Base-by-base conservation (phyloP, 2,888 invertebrate species). In the Eurois occulta region DNA sequence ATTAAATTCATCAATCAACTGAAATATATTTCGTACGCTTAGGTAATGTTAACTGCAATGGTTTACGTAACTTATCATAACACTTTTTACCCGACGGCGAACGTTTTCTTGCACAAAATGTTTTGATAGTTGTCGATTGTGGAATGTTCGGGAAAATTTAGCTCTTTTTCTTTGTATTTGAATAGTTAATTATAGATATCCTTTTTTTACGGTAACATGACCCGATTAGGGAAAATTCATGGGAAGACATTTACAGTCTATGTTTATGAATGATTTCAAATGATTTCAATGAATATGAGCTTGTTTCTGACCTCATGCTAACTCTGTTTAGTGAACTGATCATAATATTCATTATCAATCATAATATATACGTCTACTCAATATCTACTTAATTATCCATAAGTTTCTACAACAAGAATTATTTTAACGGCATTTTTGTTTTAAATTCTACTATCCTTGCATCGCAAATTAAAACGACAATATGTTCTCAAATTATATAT, bases 11-110 rank as follows among this genome's bases (percentile, higher is more conserved):
- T 35, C 32, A 62, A 35, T 62, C 35, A 21, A 35, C 41, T 60
- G 35, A 81, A 64, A 77, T 75, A 32, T 67, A 73, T 86, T 84
- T 85, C 32, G 13, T 62, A 21, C 1, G 69, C 69, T 87, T 88
- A 85, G 72, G 81, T 87, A 88, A 86, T 78, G 0, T 32, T 28
- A 46, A 28, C 62, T 75, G 75, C 78, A 86, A 81, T 13, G 5
- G 78, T 85, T 87, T 86, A 87, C 88, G 88, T 87, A 87, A 87
- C 83, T 76, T 8, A 13, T 75, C 64, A 82, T 88, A 78, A 88
- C 60, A 65, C 28, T 86, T 86, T 87, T 88, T 81, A 76, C 60
- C 81, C 78, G 88, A 28, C 79, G 72, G 86, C 35, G 21, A 62
- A 52, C 71, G 67, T 55, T 68, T 86, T 78, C 62, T 86, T 84